Base-by-base conservation (phyloP, 2,113 vertebrate genomes). In the Macquaria ambigua region DNA sequence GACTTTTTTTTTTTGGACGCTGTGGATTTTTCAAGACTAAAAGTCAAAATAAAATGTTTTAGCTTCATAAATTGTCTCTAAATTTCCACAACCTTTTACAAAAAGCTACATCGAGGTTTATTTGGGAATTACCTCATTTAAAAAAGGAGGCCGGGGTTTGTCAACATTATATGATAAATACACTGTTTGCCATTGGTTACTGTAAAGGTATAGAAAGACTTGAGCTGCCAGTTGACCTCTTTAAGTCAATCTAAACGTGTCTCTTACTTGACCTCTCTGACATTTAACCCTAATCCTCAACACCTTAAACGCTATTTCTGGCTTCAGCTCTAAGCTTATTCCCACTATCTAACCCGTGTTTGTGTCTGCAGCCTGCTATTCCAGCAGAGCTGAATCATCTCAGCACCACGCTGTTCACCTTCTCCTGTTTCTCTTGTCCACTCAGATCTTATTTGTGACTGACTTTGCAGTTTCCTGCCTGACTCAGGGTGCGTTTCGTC, bases 221-320 rank as follows among this genome's bases (percentile, higher is more conserved):
- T 37, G 20, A 52, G 52, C 34, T 77, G 82, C 53, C 74, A 78
- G 73, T 14, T 48, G 82, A 81, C 67, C 76, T 80, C 82, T 79
- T 74, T 91, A 91, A 93, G 85, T 83, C 89, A 88, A 87, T 84
- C 90, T 92, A 90, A 93, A 93, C 87, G 87, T 83, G 89, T 93
- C 86, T 82, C 88, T 88, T 56, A 43, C 87, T 68, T 92, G 92
- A 95, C 90, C 93, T 91, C 84, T 86, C 58, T 93, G 93, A 94
- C 93, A 87, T 93, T 94, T 94, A 93, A 92, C 93, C 93, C 92
- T 92, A 95, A 95, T 95, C 93, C 85, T 84, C 70, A 73, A 82
- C 83, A 92, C 93, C 82, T 93, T 93, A 91, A 93, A 91, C 72
- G 62, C 93, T 92, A 92, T 94, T 95, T 94, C 80, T 91, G 90